Percentiles rank a stretch among this genome's conserved stretches.
These are phyloP conservation scores for Protobothrops flavoviridis DNA, from an alignment of 2,113 vertebrate species.

Conservation along the genomic window DNA sequence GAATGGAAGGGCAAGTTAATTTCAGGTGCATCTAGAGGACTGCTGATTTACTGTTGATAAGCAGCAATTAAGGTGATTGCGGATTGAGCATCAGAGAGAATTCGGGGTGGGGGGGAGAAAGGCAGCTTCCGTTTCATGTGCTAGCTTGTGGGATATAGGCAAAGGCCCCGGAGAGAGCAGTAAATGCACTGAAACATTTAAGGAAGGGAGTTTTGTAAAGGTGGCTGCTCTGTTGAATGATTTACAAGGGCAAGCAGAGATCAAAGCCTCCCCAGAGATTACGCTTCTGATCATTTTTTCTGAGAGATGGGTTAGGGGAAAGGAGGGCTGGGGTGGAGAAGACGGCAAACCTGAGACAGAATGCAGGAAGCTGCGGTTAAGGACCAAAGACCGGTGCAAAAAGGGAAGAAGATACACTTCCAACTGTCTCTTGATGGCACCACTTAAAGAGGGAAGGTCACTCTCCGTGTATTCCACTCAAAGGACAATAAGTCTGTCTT, in stretches of 20 bases:
- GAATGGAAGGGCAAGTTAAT: constrained; percentile 11
- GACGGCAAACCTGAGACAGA: neutral
- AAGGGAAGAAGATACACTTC: neutral
- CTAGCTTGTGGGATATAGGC: neutral
- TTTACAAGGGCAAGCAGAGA: constrained; percentile 11
- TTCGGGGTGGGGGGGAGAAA: too few species aligned
- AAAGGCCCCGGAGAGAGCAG: rapidly evolving
- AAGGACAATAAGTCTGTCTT: neutral
- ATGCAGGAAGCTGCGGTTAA: neutral
- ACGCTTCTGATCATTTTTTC: neutral
- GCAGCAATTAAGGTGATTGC: neutral
- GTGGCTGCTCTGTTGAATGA: neutral
- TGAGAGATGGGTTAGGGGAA: rapidly evolving
- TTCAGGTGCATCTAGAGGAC: neutral
- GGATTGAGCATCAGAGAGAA: neutral
- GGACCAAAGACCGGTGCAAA: neutral
- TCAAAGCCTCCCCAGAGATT: neutral
- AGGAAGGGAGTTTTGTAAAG: neutral
- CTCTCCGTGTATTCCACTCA: neutral
- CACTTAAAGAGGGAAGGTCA: neutral
- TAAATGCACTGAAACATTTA: neutral
- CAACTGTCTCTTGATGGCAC: neutral
- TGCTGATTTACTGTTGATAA: constrained; percentile 7
- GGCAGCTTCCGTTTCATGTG: neutral
- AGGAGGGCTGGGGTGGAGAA: rapidly evolving